phyloP scores from a whole-genome alignment of 2,888 invertebrate genomes.

The Tridacna crocea region DNA sequence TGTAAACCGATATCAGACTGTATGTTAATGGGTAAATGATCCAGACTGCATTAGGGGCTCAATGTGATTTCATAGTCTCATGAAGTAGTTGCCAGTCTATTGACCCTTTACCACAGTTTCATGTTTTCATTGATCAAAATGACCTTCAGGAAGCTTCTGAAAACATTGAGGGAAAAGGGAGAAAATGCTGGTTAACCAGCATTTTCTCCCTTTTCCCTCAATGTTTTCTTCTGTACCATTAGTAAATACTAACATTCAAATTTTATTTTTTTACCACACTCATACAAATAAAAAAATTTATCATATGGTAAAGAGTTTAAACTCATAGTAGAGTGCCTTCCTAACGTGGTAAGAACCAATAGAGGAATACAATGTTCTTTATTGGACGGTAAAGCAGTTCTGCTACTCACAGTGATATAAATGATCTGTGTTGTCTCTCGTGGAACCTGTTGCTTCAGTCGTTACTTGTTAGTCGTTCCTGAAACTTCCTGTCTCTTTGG shows the following conservation, averaged over 20 bases:
- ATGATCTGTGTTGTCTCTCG: constrained; percentile 1
- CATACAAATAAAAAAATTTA: too few relatives aligned
- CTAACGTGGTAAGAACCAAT: constrained; percentile 10
- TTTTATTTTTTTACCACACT: too few relatives aligned
- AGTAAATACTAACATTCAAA: too few relatives aligned
- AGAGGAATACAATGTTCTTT: constrained; percentile 23
- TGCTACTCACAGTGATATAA: constrained; percentile 20
- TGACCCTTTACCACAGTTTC: background rate
- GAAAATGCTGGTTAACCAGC: too few relatives aligned
- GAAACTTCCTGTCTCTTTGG: constrained; percentile 8
- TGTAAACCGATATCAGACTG: too few relatives aligned
- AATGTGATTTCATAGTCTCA: background rate
- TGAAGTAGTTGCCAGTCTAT: background rate
- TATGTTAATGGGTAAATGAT: background rate
- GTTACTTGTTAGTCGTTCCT: constrained; percentile 17
- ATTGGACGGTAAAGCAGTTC: constrained; percentile 16
- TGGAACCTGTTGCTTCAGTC: constrained; percentile 26
- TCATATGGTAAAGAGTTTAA: too few relatives aligned
- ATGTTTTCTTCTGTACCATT: too few relatives aligned
- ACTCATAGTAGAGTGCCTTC: constrained; percentile 1
- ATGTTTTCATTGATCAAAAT: background rate
- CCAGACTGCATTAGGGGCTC: background rate
- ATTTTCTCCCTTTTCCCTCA: too few relatives aligned
- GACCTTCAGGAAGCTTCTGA: background rate
- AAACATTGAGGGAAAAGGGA: too few relatives aligned